These are phyloP conservation scores for Chinchilla lanigera DNA, from an alignment of 2,113 vertebrate species.

Conservation along the genomic window DNA sequence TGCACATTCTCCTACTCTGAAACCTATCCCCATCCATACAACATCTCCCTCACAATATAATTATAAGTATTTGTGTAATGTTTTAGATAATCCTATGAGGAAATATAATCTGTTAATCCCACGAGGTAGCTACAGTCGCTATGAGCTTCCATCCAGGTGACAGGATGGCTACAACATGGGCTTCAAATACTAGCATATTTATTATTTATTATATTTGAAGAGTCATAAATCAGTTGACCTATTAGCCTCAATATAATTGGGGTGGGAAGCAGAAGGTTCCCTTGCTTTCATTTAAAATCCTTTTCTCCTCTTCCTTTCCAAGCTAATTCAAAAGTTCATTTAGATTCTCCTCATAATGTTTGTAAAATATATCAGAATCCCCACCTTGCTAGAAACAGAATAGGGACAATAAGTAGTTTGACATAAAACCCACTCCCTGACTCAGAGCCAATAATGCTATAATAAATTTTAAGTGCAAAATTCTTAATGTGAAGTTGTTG, in stretches of 20 bases:
- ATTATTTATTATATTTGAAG: background rate
- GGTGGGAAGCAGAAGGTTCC: background rate
- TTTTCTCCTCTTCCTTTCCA: background rate
- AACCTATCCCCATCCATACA: background rate
- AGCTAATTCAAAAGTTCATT: constrained; percentile 34
- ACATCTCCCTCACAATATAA: background rate
- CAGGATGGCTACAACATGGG: background rate
- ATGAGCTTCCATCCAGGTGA: background rate
- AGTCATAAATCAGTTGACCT: background rate
- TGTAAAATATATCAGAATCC: constrained; percentile 62
- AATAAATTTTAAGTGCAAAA: constrained; percentile 65
- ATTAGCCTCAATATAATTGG: background rate
- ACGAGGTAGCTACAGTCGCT: background rate
- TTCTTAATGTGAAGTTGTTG: constrained; percentile 68
- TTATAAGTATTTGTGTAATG: background rate
- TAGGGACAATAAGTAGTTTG: constrained; percentile 26
- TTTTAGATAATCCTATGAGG: background rate
- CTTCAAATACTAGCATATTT: background rate
- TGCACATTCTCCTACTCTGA: background rate
- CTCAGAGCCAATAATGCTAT: constrained; percentile 23
- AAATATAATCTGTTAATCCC: background rate
- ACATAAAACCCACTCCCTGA: background rate
- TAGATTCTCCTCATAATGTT: background rate
- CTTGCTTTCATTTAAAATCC: background rate
- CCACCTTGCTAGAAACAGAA: constrained; percentile 42